phyloP scores from a whole-genome alignment of 2,113 vertebrate genomes.

The Poecile atricapillus region DNA sequence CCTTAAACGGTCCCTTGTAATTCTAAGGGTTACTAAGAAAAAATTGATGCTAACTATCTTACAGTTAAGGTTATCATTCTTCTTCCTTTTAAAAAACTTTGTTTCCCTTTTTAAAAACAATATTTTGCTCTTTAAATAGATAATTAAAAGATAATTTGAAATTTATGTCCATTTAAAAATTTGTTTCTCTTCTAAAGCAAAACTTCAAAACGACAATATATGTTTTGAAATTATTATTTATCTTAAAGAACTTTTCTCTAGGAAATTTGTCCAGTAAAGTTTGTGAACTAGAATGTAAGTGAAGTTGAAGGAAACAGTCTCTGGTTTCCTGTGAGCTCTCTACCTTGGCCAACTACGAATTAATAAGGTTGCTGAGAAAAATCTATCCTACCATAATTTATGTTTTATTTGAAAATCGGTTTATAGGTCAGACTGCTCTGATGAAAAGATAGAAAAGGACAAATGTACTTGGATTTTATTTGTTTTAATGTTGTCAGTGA shows the following conservation, averaged over 20 bases:
- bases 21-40: not conserved
- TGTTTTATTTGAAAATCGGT: not conserved
- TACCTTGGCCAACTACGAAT: not conserved
- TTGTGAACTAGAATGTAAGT: not conserved
- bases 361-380: not conserved
- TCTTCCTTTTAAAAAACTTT: not conserved
- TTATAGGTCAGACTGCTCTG: not conserved
- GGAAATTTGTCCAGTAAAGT: not conserved
- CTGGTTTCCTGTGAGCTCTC: not conserved
- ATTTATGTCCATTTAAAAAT: not conserved
- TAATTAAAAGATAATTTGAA: not conserved
- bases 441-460: not conserved
- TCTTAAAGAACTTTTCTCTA: not conserved
- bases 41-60: not conserved
- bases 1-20: not conserved
- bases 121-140: not conserved
- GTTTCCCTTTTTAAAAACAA: not conserved
- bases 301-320: not conserved
- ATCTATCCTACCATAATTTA: not conserved
- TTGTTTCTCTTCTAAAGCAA: not conserved
- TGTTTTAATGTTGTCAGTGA: not conserved
- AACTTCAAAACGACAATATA: not conserved
- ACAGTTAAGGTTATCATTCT: not conserved
- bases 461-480: not conserved
- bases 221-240: not conserved